A percentile compares a stretch with the other conserved stretches of the same genome.
phyloP scores from a whole-genome alignment of 2,888 invertebrate genomes.

The Hartigia nigra region DNA sequence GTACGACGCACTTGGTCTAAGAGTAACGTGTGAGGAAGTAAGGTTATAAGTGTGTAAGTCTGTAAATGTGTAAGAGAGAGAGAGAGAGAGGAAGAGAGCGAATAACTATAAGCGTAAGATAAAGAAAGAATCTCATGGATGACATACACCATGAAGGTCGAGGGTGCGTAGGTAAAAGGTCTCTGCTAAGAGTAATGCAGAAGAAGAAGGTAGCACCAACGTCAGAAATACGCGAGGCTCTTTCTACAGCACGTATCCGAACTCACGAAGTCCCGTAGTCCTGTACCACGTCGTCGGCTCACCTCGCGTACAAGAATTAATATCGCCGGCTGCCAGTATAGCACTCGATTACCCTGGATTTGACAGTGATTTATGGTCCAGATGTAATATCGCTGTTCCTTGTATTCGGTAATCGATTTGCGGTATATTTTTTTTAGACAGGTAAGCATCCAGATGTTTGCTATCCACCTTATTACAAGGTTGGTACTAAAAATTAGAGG shows the following conservation, averaged over 20 bases:
- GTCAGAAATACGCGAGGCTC: slow-evolving; percentile 45
- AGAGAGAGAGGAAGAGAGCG: slow-evolving; percentile 18
- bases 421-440: slow-evolving; percentile 33
- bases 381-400: slow-evolving; percentile 43
- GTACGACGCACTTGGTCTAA: slow-evolving; percentile 45
- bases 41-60: background rate
- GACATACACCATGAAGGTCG: slow-evolving; percentile 11
- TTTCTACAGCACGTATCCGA: slow-evolving; percentile 43
- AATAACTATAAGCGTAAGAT: slow-evolving; percentile 19
- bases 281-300: slow-evolving; percentile 1
- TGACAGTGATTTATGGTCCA: slow-evolving; percentile 59
- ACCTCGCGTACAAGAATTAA: slow-evolving; percentile 25
- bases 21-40: background rate
- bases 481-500: background rate
- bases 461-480: background rate
- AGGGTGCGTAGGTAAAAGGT: slow-evolving; percentile 2
- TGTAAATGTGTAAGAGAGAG: background rate
- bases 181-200: background rate
- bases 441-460: background rate
- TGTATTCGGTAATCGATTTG: slow-evolving; percentile 41
- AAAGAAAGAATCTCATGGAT: slow-evolving; percentile 7
- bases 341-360: slow-evolving; percentile 56
- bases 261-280: background rate
- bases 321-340: slow-evolving; percentile 31
- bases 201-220: slow-evolving; percentile 15